phyloP scores from a whole-genome alignment of 1,140 invertebrate species.

The Trachymyrmex septentrionalis region DNA sequence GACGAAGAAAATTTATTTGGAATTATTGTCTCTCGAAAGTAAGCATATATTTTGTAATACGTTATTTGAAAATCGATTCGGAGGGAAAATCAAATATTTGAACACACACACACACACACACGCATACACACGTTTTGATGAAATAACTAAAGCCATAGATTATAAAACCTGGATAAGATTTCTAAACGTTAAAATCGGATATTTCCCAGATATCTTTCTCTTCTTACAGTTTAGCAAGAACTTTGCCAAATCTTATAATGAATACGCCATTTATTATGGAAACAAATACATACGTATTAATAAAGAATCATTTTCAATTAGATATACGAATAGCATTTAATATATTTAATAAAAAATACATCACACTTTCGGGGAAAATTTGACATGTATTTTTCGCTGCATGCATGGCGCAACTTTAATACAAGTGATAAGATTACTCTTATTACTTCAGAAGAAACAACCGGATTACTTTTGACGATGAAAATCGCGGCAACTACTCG shows the following conservation, averaged over 20 bases:
- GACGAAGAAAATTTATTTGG: neutral
- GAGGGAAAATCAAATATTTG: neutral
- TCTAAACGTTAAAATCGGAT: neutral
- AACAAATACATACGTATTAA: no score
- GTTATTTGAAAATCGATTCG: constrained; percentile 16
- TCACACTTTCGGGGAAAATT: neutral
- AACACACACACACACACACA: neutral
- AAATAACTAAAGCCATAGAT: neutral
- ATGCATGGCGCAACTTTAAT: neutral
- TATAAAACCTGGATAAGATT: neutral
- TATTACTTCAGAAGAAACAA: neutral
- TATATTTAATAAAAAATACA: neutral
- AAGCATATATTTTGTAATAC: neutral
- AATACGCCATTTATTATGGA: neutral
- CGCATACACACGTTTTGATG: neutral
- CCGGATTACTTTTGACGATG: neutral
- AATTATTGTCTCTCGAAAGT: neutral
- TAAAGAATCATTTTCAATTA: no score
- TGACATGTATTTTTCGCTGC: neutral
- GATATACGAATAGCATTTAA: neutral
- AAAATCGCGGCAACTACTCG: neutral
- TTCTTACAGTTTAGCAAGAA: neutral
- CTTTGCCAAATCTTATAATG: neutral
- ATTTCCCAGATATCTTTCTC: neutral
- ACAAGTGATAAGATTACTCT: neutral